These are phyloP conservation scores for Macroglossus sobrinus DNA, from an alignment of 2,113 vertebrate species.

Conservation along the genomic window DNA sequence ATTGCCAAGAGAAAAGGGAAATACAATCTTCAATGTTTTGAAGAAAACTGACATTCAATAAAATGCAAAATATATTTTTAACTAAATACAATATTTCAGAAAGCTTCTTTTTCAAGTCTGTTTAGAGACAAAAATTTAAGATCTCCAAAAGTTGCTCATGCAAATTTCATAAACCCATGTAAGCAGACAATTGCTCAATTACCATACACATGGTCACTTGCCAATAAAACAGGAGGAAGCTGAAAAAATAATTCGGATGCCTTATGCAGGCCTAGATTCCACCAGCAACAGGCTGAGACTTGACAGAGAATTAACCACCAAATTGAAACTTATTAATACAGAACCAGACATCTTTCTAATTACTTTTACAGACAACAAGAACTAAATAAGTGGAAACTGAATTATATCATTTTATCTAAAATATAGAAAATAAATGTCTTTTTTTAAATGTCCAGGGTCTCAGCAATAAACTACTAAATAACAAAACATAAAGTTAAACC, in stretches of 20 bases:
- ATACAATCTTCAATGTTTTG: not conserved
- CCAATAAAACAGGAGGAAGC: constrained; percentile 32
- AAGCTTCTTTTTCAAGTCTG: constrained; percentile 30
- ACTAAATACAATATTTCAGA: constrained; percentile 15
- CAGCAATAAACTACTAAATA: not conserved
- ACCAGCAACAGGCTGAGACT: not conserved
- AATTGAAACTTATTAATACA: not conserved
- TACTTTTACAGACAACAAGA: not conserved
- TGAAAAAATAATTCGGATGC: not conserved
- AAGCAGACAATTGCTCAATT: constrained; percentile 54
- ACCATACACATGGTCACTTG: constrained; percentile 36
- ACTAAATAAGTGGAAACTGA: not conserved
- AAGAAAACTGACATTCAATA: not conserved
- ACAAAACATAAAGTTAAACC: not conserved
- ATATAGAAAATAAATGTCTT: not conserved
- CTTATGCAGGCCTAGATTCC: not conserved
- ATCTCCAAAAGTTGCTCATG: constrained; percentile 34
- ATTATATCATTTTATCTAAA: not conserved
- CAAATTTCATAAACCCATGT: constrained; percentile 32
- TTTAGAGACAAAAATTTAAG: constrained; percentile 44
- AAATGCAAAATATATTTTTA: constrained; percentile 21
- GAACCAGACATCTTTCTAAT: not conserved
- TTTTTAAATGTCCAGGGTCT: not conserved
- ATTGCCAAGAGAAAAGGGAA: not conserved
- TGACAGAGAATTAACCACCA: not conserved